A percentile compares a stretch with the other conserved stretches of the same genome.
These are phyloP conservation scores for Rhodinocichla rosea DNA, from an alignment of 2,113 vertebrate species.

Conservation along the genomic window DNA sequence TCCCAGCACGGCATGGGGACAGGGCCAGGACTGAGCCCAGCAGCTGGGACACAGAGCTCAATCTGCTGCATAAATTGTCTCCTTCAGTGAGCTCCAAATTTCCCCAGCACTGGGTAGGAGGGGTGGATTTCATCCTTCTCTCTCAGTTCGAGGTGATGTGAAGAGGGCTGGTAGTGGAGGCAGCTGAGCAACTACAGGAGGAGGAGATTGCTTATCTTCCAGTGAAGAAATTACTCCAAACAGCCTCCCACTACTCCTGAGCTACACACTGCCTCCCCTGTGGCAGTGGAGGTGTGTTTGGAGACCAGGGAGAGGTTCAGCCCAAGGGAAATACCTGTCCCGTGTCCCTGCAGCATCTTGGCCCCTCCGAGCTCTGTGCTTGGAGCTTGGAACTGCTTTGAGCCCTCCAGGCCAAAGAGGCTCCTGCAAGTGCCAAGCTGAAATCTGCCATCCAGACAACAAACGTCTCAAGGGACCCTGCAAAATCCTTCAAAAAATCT, in stretches of 20 bases:
- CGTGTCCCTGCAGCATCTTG: rapidly evolving
- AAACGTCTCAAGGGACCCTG: neutral
- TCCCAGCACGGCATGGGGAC: neutral
- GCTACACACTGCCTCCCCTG: rapidly evolving
- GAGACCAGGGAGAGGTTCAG: neutral
- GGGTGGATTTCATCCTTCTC: neutral
- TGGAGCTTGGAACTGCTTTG: neutral
- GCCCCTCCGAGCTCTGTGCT: neutral
- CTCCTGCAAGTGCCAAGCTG: neutral
- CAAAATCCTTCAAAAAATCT: neutral
- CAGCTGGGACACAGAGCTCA: neutral
- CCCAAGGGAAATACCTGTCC: neutral
- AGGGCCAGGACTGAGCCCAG: neutral
- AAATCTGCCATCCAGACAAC: neutral
- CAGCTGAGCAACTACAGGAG: neutral
- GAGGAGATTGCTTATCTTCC: neutral
- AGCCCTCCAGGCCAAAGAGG: neutral
- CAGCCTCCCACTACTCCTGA: neutral
- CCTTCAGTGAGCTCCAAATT: neutral
- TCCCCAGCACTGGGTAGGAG: neutral
- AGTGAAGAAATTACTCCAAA: neutral
- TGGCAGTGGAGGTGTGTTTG: neutral
- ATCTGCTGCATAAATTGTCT: neutral
- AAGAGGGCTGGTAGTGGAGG: neutral
- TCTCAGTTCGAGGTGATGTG: neutral